A percentile compares a stretch with the other conserved stretches of the same genome.
These are phyloP conservation scores for Ctenodactylus gundi DNA, from an alignment of 2,113 vertebrate species.

Conservation along the genomic window DNA sequence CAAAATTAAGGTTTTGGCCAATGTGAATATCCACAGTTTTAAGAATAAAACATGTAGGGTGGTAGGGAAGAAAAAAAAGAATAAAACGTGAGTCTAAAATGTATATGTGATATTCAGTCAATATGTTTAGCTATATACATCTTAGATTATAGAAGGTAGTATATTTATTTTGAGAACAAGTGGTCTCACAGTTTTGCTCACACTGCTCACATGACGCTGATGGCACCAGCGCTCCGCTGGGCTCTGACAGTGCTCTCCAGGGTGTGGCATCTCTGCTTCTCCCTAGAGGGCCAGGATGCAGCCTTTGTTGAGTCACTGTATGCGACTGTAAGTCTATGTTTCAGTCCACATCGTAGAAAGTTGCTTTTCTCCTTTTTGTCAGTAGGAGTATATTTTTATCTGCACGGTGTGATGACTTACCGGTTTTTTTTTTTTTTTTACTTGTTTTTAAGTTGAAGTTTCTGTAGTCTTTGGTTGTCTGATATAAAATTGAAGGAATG, in stretches of 20 bases:
- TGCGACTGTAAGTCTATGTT: background rate
- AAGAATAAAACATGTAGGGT: background rate
- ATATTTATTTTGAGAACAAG: no score
- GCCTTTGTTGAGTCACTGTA: rapidly evolving
- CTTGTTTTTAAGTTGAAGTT: background rate
- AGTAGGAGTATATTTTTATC: background rate
- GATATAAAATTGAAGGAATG: no score
- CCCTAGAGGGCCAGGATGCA: rapidly evolving
- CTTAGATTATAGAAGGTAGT: background rate
- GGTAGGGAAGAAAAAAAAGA: no score
- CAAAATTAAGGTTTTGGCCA: background rate
- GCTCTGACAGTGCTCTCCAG: background rate
- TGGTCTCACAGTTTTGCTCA: background rate
- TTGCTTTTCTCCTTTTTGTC: background rate
- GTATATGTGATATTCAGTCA: background rate
- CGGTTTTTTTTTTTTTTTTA: background rate
- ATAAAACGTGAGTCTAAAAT: background rate
- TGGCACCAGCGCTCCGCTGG: background rate
- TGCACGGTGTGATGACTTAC: background rate
- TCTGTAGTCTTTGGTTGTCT: background rate
- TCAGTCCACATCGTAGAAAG: background rate
- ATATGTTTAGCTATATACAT: background rate
- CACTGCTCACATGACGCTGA: rapidly evolving
- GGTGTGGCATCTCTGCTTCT: background rate
- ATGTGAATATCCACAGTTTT: background rate